Conservation (phyloP, 2,888 invertebrate species). For the Rhorus exstirpatorius region DNA sequence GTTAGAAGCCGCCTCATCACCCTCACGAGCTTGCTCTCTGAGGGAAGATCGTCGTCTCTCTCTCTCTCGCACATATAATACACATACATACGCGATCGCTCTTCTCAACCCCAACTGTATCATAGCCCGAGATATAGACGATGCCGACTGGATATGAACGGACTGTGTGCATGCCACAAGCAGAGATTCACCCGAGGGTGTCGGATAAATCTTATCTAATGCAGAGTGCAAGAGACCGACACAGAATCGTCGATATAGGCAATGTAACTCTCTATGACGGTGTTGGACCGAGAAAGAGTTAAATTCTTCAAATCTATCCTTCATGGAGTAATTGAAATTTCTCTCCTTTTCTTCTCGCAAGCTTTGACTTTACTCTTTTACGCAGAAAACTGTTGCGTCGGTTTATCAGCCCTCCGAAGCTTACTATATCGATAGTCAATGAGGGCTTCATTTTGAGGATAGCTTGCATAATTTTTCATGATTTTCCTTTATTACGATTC, state of each 20-base stretch:
- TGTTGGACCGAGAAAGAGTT: conserved; percentile 6
- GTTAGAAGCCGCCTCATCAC: conserved; percentile 43
- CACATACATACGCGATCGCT: too few relatives aligned
- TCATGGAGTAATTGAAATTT: conserved; percentile 7
- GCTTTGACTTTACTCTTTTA: neutral
- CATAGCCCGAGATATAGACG: conserved; percentile 23
- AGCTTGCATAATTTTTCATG: too few relatives aligned
- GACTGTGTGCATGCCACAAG: conserved; percentile 42
- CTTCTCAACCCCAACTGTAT: conserved; percentile 30
- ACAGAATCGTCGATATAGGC: neutral
- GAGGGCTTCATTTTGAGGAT: too few relatives aligned
- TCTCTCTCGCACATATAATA: conserved; percentile 23
- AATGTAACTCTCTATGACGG: neutral
- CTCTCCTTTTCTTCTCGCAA: neutral
- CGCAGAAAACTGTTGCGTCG: neutral
- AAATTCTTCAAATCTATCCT: conserved; percentile 20
- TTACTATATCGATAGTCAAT: too few relatives aligned
- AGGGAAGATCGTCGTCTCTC: conserved; percentile 56
- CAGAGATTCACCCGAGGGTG: conserved; percentile 43
- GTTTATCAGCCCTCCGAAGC: too few relatives aligned
- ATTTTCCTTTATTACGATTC: too few relatives aligned
- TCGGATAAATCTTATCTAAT: conserved; percentile 54
- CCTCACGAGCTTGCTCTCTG: conserved; percentile 62
- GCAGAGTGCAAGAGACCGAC: conserved; percentile 1
- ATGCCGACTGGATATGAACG: conserved; percentile 28